Evolutionary conservation across 2,888 invertebrate species (phyloP).

Genomic region (Charanyca ferruginea): DNA sequence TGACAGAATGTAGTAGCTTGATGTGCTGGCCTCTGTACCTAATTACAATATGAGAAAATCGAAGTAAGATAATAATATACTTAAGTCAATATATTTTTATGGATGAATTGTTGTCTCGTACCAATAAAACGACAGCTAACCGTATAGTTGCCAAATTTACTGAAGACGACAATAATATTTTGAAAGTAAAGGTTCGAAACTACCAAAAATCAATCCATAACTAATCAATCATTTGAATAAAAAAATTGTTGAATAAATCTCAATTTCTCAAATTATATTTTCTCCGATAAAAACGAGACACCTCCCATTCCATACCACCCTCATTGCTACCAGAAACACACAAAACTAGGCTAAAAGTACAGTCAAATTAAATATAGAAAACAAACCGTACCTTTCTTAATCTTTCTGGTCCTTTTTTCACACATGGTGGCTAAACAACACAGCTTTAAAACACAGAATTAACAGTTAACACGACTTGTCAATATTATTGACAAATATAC

Average conservation of each 20-base stretch:
- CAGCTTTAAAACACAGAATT: conserved; percentile 72
- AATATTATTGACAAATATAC: conserved; percentile 53
- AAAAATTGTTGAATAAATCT: background rate
- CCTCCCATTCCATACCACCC: conserved; percentile 21
- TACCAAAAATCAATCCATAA: background rate
- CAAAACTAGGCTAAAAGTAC: conserved; percentile 3
- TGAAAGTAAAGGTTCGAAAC: background rate
- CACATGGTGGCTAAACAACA: conserved; percentile 77
- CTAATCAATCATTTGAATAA: background rate
- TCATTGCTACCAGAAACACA: conserved; percentile 4
- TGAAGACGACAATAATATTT: too few relatives aligned
- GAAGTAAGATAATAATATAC: background rate
- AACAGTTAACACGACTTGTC: conserved; percentile 61
- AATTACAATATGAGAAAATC: too few relatives aligned
- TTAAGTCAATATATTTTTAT: background rate
- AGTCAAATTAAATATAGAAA: background rate
- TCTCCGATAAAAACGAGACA: background rate
- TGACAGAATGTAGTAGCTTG: too few relatives aligned
- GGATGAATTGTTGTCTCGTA: too few relatives aligned
- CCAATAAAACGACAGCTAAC: too few relatives aligned
- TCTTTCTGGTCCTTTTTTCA: conserved; percentile 81
- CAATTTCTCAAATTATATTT: background rate
- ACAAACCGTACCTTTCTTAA: conserved; percentile 78
- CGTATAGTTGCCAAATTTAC: too few relatives aligned
- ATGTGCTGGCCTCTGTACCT: too few relatives aligned